Evolutionary conservation across 1,140 invertebrate genomes (phyloP), one percentile per base, ranked within the genome.

Genomic region (Tigriopus japonicus): DNA sequence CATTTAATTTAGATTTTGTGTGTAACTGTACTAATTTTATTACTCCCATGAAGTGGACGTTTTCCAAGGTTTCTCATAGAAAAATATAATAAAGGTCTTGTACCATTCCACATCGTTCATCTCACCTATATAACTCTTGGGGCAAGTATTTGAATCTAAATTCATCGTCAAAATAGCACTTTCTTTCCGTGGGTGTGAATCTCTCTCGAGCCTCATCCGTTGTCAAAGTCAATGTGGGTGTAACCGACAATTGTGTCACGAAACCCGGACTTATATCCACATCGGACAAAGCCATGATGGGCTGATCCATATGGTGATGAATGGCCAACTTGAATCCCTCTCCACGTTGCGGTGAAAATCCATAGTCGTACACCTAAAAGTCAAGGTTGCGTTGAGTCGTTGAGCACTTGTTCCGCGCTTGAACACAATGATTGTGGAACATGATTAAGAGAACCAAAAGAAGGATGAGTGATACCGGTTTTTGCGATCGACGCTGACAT

Each of bases 251-350:
- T 40, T 61, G 59, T 1, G 59, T 56, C 21, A 56, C 59, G 51
- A 61, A 61, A 1, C 59, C 59, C 9, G 59, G 59, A 41, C 59
- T 61, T 9, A 61, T 61, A 15, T 61, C 59, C 1, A 61, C 45
- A 28, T 61, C 59, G 42, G 23, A 54, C n/a, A 61, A 15, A 10
- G 59, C 43, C 59, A 61, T 61, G 49, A 61, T 35, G 3, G 59
- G 59, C 51, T 61, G 59, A 24, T 61, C 59, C 45, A 61, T 54
- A 42, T 61, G 59, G 15, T 61, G 59, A 54, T 61, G 59, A 53
- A 61, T 54, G 21, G 59, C 49, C 14, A 61, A 17, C 59, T 61
- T 61, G 28, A 61, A 61, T 2, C 59, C 59, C 35, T 61, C 59
- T 7, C 59, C 45, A 3, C 43, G 43, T 19, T 61, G 55, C 1